Percentiles rank a stretch among this genome's conserved stretches.
Evolutionary conservation across 2,888 invertebrate species (phyloP).

Genomic region (Athripsodes cinereus): DNA sequence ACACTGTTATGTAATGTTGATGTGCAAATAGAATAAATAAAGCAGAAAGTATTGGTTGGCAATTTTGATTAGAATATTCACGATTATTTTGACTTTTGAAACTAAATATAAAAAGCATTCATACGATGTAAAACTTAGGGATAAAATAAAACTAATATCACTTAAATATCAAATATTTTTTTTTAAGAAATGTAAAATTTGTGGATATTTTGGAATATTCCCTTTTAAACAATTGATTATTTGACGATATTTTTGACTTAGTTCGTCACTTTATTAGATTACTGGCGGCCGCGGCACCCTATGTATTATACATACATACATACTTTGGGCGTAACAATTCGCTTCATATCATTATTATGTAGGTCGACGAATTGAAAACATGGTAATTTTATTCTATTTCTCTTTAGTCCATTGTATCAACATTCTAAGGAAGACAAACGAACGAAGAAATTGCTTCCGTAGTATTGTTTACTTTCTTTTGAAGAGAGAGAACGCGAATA

Average conservation of each 20-base stretch:
- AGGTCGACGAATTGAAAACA: not conserved
- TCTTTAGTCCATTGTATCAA: not conserved
- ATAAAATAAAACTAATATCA: too few species aligned
- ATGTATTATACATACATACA: too few species aligned
- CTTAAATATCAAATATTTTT: too few species aligned
- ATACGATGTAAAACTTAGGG: too few species aligned
- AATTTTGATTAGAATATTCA: too few species aligned
- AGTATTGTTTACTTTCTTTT: slow-evolving; percentile 1
- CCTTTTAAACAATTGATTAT: not conserved
- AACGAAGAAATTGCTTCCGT: not conserved
- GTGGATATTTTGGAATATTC: too few species aligned
- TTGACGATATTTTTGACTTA: not conserved
- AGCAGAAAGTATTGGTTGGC: too few species aligned
- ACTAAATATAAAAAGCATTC: too few species aligned
- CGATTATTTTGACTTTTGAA: too few species aligned
- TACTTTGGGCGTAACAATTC: not conserved
- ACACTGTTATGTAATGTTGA: too few species aligned
- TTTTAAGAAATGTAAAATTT: not conserved
- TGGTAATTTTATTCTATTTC: slow-evolving; percentile 1
- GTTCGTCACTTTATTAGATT: not conserved
- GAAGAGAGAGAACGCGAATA: not conserved
- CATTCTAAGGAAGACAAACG: not conserved
- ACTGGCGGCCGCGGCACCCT: not conserved
- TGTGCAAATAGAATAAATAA: too few species aligned
- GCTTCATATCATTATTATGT: not conserved